Evolutionary conservation across 2,113 vertebrate genomes (phyloP).

Genomic region (Taxidea taxus): DNA sequence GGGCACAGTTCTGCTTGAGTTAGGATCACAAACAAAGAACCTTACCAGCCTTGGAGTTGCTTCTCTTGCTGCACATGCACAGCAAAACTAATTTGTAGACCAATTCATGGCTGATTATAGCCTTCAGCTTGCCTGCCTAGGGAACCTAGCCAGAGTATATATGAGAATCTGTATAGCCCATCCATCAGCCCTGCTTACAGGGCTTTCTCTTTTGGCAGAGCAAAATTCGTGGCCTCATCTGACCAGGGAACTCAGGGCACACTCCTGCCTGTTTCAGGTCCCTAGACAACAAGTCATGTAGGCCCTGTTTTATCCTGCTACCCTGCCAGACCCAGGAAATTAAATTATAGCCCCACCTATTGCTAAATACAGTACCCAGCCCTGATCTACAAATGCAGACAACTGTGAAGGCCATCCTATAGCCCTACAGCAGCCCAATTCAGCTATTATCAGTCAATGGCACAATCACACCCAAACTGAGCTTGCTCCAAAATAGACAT

Average conservation of each 20-base stretch:
- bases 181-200: background rate
- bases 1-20: background rate
- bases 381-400: background rate
- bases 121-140: background rate
- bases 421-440: background rate
- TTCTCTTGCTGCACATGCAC: background rate
- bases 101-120: background rate
- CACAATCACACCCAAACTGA: background rate
- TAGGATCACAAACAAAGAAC: background rate
- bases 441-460: background rate
- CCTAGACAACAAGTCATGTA: background rate
- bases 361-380: background rate
- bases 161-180: background rate
- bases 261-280: background rate
- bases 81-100: background rate
- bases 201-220: background rate
- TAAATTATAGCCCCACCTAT: background rate
- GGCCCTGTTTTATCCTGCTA: background rate
- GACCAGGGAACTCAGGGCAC: background rate
- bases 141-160: background rate
- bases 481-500: background rate
- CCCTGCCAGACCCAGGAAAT: background rate
- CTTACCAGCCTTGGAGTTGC: background rate
- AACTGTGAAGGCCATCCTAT: background rate
- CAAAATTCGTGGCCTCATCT: background rate